Percentiles rank a stretch among this genome's conserved stretches.
These are phyloP conservation scores for Pteruthius melanotis DNA, from an alignment of 2,113 vertebrate species.

Conservation along the genomic window DNA sequence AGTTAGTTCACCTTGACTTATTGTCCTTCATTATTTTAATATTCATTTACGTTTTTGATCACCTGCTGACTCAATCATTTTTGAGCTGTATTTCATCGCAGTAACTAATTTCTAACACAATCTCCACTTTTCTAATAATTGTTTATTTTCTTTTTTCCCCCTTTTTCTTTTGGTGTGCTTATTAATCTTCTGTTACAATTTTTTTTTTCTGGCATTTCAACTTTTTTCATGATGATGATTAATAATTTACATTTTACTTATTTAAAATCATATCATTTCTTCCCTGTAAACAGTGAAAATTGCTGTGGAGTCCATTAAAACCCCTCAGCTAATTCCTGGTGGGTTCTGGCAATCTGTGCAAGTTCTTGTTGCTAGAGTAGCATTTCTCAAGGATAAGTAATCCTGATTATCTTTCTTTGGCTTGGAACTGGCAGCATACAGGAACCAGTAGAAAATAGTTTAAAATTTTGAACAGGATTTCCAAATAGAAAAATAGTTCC, in stretches of 20 bases:
- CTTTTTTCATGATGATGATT: neutral
- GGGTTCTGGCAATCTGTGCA: neutral
- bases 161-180: constrained; percentile 22
- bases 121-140: constrained; percentile 40
- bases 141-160: constrained; percentile 30
- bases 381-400: neutral
- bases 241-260: constrained; percentile 44
- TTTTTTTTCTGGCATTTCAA: neutral
- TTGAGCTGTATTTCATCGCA: constrained; percentile 21
- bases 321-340: constrained; percentile 44
- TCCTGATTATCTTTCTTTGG: neutral
- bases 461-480: neutral
- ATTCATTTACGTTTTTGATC: constrained; percentile 55
- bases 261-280: constrained; percentile 14
- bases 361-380: neutral
- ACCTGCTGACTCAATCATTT: constrained; percentile 62
- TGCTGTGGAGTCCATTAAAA: constrained; percentile 26
- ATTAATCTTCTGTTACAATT: neutral
- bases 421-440: neutral
- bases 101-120: constrained; percentile 26
- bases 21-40: constrained; percentile 59
- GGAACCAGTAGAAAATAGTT: neutral
- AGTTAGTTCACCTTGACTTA: constrained; percentile 64
- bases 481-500: neutral
- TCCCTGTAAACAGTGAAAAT: constrained; percentile 1